Base-by-base conservation (phyloP, 2,888 invertebrate species). In the Orthosia incerta region DNA sequence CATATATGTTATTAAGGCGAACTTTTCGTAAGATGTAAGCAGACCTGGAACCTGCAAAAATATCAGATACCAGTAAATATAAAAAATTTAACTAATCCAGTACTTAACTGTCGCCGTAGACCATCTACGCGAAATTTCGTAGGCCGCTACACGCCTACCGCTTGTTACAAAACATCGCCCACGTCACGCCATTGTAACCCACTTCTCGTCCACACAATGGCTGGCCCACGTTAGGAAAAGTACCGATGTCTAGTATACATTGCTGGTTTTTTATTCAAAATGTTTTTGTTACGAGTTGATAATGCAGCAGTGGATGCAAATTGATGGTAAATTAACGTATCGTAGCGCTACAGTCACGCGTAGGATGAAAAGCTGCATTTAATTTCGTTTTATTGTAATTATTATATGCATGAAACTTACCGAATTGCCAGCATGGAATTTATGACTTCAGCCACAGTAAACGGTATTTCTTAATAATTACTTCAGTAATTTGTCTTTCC, bases 81-180 rank as follows among this genome's bases (percentile, higher is more conserved):
- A 48, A 20, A 31, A 48, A 4, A 20, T 60, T 48, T 13, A 50
- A 48, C 20, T n/a, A 12, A 45, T 57, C 20, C 26, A 26, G 50
- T 51, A 63, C 11, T 55, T 23, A 45, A 15, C 16, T 16, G 7
- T 56, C 26, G 15, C 56, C 46, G 66, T 65, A 53, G 16, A 70
- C n/a, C 16, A 66, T 53, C 61, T 48, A 55, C 50, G 23, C 45
- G 23, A 55, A 3, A 23, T 39, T 60, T 74, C 62, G 39, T 73
- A 39, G 53, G 53, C 60, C n/a, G 48, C 3, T 61, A 39, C 20
- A 74, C 46, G 7, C 55, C 15, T 15, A 55, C 39, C 15, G 26
- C 31, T 26, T 51, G 46, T 65, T 23, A 48, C 51, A 65, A 56
- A 53, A 51, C 51, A 59, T 78, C 50, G 77, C 46, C 53, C 59